A percentile compares a stretch with the other conserved stretches of the same genome.
phyloP scores from a whole-genome alignment of 2,888 invertebrate genomes.

The Hedychridium roseum region DNA sequence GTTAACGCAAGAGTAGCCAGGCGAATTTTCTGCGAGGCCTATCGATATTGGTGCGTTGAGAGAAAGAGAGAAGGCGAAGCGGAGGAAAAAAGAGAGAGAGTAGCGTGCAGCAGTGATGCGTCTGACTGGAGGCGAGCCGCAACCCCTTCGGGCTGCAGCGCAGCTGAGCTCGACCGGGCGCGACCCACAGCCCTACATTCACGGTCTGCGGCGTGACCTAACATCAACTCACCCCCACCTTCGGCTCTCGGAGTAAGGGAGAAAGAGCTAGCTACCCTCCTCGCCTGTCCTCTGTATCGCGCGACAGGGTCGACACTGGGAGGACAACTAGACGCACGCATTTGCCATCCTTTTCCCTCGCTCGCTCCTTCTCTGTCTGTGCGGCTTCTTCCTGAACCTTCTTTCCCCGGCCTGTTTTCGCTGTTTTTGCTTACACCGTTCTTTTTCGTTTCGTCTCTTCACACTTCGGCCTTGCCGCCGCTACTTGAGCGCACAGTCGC shows the following conservation, averaged over 20 bases:
- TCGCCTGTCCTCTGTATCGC: no score
- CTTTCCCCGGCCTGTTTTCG: background rate
- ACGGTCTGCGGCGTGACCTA: conserved; percentile 58
- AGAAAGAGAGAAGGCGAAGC: background rate
- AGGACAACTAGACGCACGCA: conserved; percentile 2
- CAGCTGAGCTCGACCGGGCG: conserved; percentile 61
- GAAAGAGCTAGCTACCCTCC: no score
- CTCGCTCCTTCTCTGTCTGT: background rate
- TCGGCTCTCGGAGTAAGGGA: no score
- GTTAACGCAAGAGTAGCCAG: no score
- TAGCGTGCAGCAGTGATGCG: conserved; percentile 1
- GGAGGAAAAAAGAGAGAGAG: background rate
- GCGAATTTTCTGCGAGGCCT: no score
- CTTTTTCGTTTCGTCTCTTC: conserved; percentile 3
- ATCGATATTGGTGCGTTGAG: no score
- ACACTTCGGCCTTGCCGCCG: background rate
- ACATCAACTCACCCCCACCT: conserved; percentile 53
- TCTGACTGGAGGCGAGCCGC: conserved; percentile 31
- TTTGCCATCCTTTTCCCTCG: background rate
- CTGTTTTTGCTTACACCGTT: background rate
- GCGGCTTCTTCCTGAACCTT: background rate
- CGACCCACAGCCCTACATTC: conserved; percentile 64
- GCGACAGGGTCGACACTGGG: no score
- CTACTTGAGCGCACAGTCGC: no score
- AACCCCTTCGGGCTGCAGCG: conserved; percentile 48